Percentiles rank a stretch among this genome's conserved stretches.
phyloP scores from a whole-genome alignment of 2,113 vertebrate genomes.

The Gallinago jamesoni region DNA sequence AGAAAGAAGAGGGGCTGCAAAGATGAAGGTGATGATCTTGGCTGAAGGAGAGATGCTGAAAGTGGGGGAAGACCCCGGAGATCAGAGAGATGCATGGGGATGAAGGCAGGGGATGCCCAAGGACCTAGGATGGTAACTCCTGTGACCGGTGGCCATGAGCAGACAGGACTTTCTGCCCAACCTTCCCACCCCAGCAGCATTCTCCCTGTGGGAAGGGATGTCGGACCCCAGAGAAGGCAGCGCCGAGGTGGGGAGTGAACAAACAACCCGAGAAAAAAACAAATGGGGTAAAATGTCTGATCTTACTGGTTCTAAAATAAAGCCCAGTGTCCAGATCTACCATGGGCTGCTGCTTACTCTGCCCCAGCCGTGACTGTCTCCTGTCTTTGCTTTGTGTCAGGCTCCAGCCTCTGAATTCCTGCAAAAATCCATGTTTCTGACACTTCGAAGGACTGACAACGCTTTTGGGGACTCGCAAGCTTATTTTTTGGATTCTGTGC shows the following conservation, averaged over 20 bases:
- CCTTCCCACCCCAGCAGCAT: no score
- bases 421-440: background rate
- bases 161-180: no score
- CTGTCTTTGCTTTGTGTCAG: background rate
- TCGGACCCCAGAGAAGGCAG: fast-evolving
- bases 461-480: background rate
- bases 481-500: background rate
- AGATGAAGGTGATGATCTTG: background rate
- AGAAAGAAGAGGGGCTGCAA: background rate
- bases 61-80: background rate
- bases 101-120: background rate
- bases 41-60: background rate
- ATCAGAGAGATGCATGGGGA: background rate
- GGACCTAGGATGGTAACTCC: no score
- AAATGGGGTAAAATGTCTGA: background rate
- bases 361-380: background rate
- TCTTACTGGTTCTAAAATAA: background rate
- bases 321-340: background rate
- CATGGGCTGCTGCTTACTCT: background rate
- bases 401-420: background rate
- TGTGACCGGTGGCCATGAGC: no score
- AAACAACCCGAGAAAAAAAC: background rate
- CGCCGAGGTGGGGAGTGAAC: fast-evolving
- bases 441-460: background rate
- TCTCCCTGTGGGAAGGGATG: background rate